Evolutionary conservation across 2,113 vertebrate species (phyloP).

Genomic region (Gallinago paraguaiae): DNA sequence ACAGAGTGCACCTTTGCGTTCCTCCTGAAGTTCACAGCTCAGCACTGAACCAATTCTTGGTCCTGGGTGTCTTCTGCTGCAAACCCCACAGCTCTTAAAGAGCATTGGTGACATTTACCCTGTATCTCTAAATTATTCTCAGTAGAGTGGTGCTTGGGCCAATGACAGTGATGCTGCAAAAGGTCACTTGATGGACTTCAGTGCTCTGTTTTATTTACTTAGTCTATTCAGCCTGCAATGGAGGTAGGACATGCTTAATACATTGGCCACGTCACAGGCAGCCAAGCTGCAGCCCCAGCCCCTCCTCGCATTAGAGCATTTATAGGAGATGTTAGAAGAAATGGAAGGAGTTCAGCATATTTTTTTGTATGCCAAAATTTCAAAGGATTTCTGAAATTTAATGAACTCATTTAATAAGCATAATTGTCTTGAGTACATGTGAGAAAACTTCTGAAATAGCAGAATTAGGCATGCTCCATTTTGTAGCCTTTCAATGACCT

Average conservation of each 20-base stretch:
- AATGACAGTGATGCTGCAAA: not conserved
- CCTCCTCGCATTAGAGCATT: not conserved
- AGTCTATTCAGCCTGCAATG: not conserved
- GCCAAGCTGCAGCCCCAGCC: not conserved
- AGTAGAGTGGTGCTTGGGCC: not conserved
- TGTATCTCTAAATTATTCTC: not conserved
- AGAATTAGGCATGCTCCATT: conserved; percentile 86
- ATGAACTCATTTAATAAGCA: conserved; percentile 71
- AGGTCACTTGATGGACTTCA: not conserved
- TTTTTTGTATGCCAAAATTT: conserved; percentile 67
- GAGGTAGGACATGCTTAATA: not conserved
- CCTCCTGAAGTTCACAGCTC: not conserved
- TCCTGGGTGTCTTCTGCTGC: fast-evolving
- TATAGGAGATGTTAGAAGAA: conserved; percentile 33
- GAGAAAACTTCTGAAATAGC: conserved; percentile 78
- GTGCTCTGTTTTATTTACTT: not conserved
- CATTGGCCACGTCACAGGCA: fast-evolving
- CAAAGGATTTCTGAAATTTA: conserved; percentile 77
- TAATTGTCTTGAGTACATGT: conserved; percentile 79
- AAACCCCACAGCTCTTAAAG: not conserved
- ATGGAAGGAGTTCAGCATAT: conserved; percentile 1
- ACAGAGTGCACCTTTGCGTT: not conserved
- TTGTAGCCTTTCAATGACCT: conserved; percentile 85
- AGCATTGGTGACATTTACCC: not conserved
- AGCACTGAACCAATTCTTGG: fast-evolving